Percentiles rank a stretch among this genome's conserved stretches.
These are phyloP conservation scores for Oceanites oceanicus DNA, from an alignment of 2,113 vertebrate genomes.

Conservation along the genomic window DNA sequence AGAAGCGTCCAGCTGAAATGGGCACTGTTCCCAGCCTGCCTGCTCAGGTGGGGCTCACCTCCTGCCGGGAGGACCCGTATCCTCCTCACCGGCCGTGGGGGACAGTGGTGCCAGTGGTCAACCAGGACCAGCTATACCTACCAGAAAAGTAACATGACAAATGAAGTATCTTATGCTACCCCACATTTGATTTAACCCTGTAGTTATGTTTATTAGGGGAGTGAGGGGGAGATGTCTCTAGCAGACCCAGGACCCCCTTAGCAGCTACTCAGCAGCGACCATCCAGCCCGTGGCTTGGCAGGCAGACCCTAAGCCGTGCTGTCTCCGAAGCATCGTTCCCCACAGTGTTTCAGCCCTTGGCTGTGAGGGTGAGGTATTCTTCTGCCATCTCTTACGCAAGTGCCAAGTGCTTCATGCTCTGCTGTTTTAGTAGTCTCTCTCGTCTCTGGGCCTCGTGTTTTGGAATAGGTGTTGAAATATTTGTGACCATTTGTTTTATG, in stretches of 20 bases:
- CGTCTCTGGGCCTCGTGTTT: rapidly evolving
- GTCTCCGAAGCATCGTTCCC: rapidly evolving
- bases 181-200: too few relatives aligned
- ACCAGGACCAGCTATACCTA: neutral
- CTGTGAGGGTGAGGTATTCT: too few relatives aligned
- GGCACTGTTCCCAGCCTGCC: rapidly evolving
- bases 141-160: neutral
- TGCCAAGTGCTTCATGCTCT: neutral
- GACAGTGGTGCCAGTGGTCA: neutral
- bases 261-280: neutral
- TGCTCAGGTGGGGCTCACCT: neutral
- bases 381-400: neutral
- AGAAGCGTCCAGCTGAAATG: neutral
- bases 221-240: neutral
- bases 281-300: neutral
- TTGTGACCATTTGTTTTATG: neutral
- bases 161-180: rapidly evolving
- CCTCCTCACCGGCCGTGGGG: rapidly evolving
- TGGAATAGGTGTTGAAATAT: neutral
- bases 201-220: neutral
- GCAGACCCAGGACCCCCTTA: neutral
- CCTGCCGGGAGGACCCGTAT: neutral
- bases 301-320: rapidly evolving
- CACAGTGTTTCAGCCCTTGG: neutral
- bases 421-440: neutral